Conservation (phyloP, 2,113 vertebrate genomes). For the Brachionichthys hirsutus region DNA sequence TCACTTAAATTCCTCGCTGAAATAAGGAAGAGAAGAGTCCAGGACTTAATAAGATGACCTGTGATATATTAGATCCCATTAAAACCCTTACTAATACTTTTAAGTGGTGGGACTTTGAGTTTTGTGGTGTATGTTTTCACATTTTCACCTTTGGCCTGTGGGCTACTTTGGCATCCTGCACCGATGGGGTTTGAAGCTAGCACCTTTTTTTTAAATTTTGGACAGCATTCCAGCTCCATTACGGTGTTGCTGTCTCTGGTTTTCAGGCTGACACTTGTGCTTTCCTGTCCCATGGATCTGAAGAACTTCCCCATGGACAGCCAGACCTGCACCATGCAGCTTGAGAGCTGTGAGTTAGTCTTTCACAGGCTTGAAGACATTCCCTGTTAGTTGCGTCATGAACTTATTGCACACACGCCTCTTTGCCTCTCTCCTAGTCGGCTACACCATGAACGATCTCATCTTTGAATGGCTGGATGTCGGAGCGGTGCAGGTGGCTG, state of each 20-base stretch:
- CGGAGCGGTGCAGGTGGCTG: constrained; percentile 90
- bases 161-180: background rate
- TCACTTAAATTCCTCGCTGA: constrained; percentile 10
- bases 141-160: background rate
- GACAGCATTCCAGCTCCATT: constrained; percentile 2
- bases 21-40: constrained; percentile 9
- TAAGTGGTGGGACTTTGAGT: too few relatives aligned
- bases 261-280: constrained; percentile 87
- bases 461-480: constrained; percentile 93
- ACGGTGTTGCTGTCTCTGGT: constrained; percentile 27
- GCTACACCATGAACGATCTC: constrained; percentile 96
- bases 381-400: background rate
- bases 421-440: constrained; percentile 75
- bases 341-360: constrained; percentile 90
- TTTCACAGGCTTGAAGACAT: background rate
- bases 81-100: too few relatives aligned
- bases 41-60: constrained; percentile 9
- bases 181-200: constrained; percentile 7
- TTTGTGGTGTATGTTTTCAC: too few relatives aligned
- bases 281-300: constrained; percentile 95
- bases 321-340: constrained; percentile 92
- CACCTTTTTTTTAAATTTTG: too few relatives aligned
- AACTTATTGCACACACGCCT: background rate
- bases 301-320: constrained; percentile 98
- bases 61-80: background rate